Evolutionary conservation across 2,797 vertebrate species (phyloP).

Genomic region (Anisognathus igniventris): DNA sequence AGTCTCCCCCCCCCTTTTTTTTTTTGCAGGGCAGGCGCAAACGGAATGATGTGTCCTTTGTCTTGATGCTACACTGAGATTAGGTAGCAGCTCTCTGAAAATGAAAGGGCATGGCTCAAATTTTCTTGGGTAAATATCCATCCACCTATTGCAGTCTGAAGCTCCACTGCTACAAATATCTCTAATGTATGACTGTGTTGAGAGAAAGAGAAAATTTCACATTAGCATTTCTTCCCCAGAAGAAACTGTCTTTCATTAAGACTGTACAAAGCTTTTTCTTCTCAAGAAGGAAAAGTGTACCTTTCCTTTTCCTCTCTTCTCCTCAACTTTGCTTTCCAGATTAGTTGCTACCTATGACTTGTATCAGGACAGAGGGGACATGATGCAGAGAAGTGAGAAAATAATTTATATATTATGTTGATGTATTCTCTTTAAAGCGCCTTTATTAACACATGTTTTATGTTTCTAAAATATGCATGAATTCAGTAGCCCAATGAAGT

Average conservation of each 20-base stretch:
- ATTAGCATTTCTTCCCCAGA: constrained; percentile 30
- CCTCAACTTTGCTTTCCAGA: background rate
- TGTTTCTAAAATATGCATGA: constrained; percentile 43
- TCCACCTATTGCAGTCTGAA: constrained; percentile 54
- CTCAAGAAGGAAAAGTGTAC: constrained; percentile 15
- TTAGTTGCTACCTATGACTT: constrained; percentile 4
- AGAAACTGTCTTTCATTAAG: constrained; percentile 50
- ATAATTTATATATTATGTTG: constrained; percentile 15
- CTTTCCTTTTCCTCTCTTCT: background rate
- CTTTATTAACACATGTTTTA: constrained; percentile 38
- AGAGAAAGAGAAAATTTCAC: constrained; percentile 39
- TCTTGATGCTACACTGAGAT: constrained; percentile 70
- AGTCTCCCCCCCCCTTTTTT: background rate
- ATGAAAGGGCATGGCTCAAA: constrained; percentile 73
- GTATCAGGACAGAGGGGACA: background rate
- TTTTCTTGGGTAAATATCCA: constrained; percentile 77
- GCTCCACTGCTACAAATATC: constrained; percentile 39
- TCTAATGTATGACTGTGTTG: constrained; percentile 37
- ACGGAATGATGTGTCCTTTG: constrained; percentile 71
- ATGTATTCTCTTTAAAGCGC: constrained; percentile 6
- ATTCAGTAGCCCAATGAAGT: constrained; percentile 25
- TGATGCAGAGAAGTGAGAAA: background rate
- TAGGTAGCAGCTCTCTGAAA: constrained; percentile 70
- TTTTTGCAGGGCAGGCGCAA: constrained; percentile 44
- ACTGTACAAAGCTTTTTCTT: constrained; percentile 9